Conservation (phyloP, 2,113 vertebrate genomes). For the Larimichthys crocea region DNA sequence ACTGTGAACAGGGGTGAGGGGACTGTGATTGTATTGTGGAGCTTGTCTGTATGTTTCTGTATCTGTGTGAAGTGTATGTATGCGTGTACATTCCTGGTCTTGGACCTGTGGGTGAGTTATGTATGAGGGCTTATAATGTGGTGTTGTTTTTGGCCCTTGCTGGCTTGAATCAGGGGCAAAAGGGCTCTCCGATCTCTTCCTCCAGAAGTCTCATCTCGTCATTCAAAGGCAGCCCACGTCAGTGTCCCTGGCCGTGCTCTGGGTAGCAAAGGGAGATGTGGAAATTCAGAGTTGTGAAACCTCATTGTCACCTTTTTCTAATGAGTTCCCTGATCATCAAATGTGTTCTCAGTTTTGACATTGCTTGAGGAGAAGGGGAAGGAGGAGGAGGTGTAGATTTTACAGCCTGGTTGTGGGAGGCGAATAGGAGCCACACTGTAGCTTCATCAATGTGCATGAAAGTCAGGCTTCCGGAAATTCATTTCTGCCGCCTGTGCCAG, state of each 20-base stretch:
- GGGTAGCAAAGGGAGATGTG: constrained; percentile 67
- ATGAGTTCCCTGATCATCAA: constrained; percentile 81
- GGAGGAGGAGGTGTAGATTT: constrained; percentile 40
- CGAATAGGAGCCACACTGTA: constrained; percentile 35
- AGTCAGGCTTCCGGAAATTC: constrained; percentile 82
- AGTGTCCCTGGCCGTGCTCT: constrained; percentile 54
- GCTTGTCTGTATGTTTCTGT: constrained; percentile 50
- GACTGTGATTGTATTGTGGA: constrained; percentile 50
- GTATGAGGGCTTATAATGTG: constrained; percentile 37
- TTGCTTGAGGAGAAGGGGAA: constrained; percentile 47
- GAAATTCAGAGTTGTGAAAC: constrained; percentile 80
- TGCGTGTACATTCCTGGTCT: constrained; percentile 59
- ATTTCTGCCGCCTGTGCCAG: constrained; percentile 68
- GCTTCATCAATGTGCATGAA: constrained; percentile 80
- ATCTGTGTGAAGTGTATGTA: constrained; percentile 61
- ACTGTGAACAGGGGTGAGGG: constrained; percentile 55
- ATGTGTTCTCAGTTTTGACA: constrained; percentile 74
- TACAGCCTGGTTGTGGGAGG: constrained; percentile 40
- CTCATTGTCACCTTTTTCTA: constrained; percentile 89
- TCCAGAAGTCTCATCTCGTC: constrained; percentile 22
- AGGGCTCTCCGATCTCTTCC: constrained; percentile 43
- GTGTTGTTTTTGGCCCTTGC: constrained; percentile 35
- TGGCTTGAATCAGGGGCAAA: constrained; percentile 51
- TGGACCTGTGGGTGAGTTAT: constrained; percentile 42
- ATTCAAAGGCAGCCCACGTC: constrained; percentile 74